These are phyloP conservation scores for Encarsia formosa DNA, from an alignment of 2,888 invertebrate species.

Conservation along the genomic window DNA sequence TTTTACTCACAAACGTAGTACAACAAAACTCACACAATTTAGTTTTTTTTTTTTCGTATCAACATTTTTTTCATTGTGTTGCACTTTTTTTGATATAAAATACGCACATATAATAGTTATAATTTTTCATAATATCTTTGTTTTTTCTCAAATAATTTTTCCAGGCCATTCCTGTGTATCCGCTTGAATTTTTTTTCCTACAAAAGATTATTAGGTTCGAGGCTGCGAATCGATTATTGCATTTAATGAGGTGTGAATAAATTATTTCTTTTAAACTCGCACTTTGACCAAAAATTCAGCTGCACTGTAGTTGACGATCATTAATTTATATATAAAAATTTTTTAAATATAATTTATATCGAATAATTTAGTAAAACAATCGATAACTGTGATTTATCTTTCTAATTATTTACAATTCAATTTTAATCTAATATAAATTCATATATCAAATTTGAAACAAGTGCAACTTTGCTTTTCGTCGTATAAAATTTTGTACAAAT, in stretches of 20 bases:
- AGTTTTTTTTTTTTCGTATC: slow-evolving; percentile 13
- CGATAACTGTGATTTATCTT: too few relatives aligned
- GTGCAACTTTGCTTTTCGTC: too few relatives aligned
- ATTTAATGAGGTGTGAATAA: slow-evolving; percentile 16
- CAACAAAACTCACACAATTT: slow-evolving; percentile 25
- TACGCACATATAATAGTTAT: slow-evolving; percentile 17
- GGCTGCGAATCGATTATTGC: slow-evolving; percentile 3
- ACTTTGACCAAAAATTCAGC: too few relatives aligned
- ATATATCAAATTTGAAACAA: too few relatives aligned
- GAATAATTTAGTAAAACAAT: too few relatives aligned
- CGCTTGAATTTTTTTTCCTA: slow-evolving; percentile 13
- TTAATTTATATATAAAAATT: too few relatives aligned
- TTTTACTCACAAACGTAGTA: slow-evolving; percentile 21
- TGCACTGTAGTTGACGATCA: too few relatives aligned
- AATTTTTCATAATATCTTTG: slow-evolving; percentile 18
- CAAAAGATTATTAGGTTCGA: slow-evolving; percentile 1
- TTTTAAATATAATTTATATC: too few relatives aligned
- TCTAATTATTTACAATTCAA: too few relatives aligned
- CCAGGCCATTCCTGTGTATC: slow-evolving; percentile 16
- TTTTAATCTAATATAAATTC: too few relatives aligned
- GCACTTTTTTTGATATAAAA: slow-evolving; percentile 5
- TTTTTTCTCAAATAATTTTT: slow-evolving; percentile 6
- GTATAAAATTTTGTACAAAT: too few relatives aligned
- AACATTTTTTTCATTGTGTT: slow-evolving; percentile 1
- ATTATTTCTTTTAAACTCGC: slow-evolving; percentile 2